A percentile compares a stretch with the other conserved stretches of the same genome.
Conservation (phyloP, 2,888 invertebrate species). For the Tenthredo livida region DNA sequence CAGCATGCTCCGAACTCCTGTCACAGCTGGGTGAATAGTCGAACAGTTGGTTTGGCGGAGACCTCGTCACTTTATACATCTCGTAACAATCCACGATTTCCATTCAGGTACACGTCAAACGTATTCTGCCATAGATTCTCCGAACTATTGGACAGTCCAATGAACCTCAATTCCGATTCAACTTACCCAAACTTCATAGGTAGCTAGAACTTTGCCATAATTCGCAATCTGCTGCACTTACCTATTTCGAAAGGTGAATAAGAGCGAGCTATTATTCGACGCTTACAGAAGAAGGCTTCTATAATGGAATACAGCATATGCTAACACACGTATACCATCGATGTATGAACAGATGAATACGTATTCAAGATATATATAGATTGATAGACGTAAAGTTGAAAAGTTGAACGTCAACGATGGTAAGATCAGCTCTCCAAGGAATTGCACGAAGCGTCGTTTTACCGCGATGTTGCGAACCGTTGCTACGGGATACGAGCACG, state of each 20-base stretch:
- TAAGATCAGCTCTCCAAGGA: conserved; percentile 41
- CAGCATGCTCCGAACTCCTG: neutral
- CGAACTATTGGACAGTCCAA: neutral
- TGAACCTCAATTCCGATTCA: neutral
- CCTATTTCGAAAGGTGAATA: neutral
- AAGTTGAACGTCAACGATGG: conserved; percentile 41
- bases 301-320: neutral
- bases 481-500: conserved; percentile 50
- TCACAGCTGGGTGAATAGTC: conserved; percentile 25
- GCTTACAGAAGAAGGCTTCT: neutral
- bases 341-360: neutral
- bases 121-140: neutral
- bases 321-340: neutral
- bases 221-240: neutral
- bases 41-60: neutral
- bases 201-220: neutral
- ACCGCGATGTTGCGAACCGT: conserved; percentile 41
- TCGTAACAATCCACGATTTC: neutral
- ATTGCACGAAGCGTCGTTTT: conserved; percentile 37
- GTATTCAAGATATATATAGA: neutral
- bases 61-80: conserved; percentile 7
- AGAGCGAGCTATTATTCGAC: neutral
- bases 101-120: neutral
- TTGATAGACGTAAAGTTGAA: conserved; percentile 33
- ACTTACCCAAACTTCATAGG: neutral